Evolutionary conservation across 2,888 invertebrate genomes (phyloP).

Genomic region (Ethmia dodecea): DNA sequence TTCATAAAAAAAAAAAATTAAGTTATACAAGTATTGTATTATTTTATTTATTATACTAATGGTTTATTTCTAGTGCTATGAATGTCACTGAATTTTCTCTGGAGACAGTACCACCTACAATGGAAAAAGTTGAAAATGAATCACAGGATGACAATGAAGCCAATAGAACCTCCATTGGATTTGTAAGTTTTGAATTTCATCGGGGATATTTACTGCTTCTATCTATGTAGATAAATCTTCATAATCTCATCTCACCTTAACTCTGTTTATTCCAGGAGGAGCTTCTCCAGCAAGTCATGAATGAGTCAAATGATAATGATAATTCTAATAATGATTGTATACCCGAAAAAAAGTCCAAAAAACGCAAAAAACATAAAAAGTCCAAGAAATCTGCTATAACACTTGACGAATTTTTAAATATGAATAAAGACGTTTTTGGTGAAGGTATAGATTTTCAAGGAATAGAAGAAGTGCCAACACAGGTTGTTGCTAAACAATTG

Average conservation of each 20-base stretch:
- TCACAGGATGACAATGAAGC: slow-evolving; percentile 29
- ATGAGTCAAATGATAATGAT: slow-evolving; percentile 36
- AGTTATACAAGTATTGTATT: too few relatives aligned
- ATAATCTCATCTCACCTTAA: neutral
- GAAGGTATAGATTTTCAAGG: slow-evolving; percentile 66
- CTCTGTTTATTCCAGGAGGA: slow-evolving; percentile 44
- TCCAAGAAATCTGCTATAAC: slow-evolving; percentile 66
- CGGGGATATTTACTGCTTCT: too few relatives aligned
- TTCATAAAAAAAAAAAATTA: too few relatives aligned
- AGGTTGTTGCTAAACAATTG: slow-evolving; percentile 50
- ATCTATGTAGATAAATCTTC: too few relatives aligned
- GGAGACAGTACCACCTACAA: slow-evolving; percentile 60
- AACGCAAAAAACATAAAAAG: slow-evolving; percentile 67
- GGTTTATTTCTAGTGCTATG: slow-evolving; percentile 32
- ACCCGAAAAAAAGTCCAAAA: slow-evolving; percentile 45
- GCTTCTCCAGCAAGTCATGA: slow-evolving; percentile 56
- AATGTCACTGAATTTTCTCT: slow-evolving; percentile 55
- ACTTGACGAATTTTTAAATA: slow-evolving; percentile 66
- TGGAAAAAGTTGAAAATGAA: slow-evolving; percentile 51
- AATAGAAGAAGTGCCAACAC: slow-evolving; percentile 65
- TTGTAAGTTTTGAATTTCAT: too few relatives aligned
- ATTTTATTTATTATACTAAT: neutral
- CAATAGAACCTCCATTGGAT: slow-evolving; percentile 35
- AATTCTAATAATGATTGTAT: slow-evolving; percentile 10
- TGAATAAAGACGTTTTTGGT: slow-evolving; percentile 71